Percentiles rank a stretch among this genome's conserved stretches.
Conservation (phyloP, 2,888 invertebrate species). For the Leucoptera coffeella region DNA sequence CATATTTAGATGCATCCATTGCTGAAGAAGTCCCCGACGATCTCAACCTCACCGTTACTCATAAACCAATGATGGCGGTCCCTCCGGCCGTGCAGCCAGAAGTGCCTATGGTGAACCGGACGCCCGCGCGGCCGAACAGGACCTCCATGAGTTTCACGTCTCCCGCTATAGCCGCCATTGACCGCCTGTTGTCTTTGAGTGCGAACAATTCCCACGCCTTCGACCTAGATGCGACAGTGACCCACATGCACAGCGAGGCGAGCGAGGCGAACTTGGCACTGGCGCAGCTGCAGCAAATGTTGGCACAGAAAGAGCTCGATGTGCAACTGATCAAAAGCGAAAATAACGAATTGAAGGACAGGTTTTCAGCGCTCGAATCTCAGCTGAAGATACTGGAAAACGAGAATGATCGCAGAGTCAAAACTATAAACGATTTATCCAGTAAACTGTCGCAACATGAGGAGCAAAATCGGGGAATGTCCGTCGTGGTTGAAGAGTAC, state of each 20-base stretch:
- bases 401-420: slow-evolving; percentile 22
- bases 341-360: slow-evolving; percentile 37
- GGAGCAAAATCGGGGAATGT: slow-evolving; percentile 48
- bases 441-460: slow-evolving; percentile 29
- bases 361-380: slow-evolving; percentile 26
- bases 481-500: slow-evolving; percentile 68
- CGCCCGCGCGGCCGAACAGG: slow-evolving; percentile 27
- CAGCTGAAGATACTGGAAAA: slow-evolving; percentile 26
- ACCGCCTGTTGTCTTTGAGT: slow-evolving; percentile 38
- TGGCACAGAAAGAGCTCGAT: slow-evolving; percentile 49
- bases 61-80: slow-evolving; percentile 40
- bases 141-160: slow-evolving; percentile 37
- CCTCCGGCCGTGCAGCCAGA: slow-evolving; percentile 28
- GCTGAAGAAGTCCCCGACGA: slow-evolving; percentile 16
- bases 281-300: slow-evolving; percentile 39
- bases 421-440: slow-evolving; percentile 28
- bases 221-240: slow-evolving; percentile 21
- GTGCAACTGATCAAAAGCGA: slow-evolving; percentile 43
- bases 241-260: slow-evolving; percentile 16
- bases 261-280: slow-evolving; percentile 28
- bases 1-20: slow-evolving; percentile 15
- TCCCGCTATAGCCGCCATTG: slow-evolving; percentile 48
- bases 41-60: slow-evolving; percentile 15
- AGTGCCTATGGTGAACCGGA: slow-evolving; percentile 30
- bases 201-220: slow-evolving; percentile 24